Conservation (phyloP, 2,797 vertebrate genomes). For the Adelosebastes latens region DNA sequence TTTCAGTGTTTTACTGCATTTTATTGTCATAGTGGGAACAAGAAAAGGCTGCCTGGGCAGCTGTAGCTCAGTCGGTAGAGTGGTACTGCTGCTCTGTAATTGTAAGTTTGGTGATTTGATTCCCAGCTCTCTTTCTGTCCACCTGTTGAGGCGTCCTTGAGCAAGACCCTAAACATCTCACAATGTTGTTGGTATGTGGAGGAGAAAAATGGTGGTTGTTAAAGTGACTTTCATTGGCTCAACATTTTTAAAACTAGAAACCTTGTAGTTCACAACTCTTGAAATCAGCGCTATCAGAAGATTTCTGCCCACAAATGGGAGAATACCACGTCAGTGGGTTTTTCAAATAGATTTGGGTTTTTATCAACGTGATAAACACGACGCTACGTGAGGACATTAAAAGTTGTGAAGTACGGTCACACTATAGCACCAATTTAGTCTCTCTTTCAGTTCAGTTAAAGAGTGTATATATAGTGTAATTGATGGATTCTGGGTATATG, state of each 20-base stretch:
- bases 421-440: too few relatives aligned
- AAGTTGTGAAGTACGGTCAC: too few relatives aligned
- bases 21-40: not conserved
- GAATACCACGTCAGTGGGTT: too few relatives aligned
- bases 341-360: too few relatives aligned
- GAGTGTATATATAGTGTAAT: too few relatives aligned
- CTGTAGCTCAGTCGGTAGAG: not conserved
- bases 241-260: not conserved
- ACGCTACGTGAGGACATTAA: too few relatives aligned
- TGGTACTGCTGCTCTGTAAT: not conserved
- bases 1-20: not conserved
- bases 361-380: too few relatives aligned
- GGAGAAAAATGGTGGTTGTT: not conserved
- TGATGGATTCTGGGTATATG: too few relatives aligned
- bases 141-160: not conserved
- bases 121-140: not conserved
- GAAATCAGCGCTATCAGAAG: not conserved
- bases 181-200: not conserved
- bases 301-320: not conserved
- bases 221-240: not conserved
- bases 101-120: not conserved
- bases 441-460: too few relatives aligned
- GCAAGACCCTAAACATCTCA: not conserved
- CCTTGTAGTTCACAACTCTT: not conserved
- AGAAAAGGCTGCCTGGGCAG: not conserved